Conservation (phyloP, 2,797 vertebrate species). For the Rallus crepitans region DNA sequence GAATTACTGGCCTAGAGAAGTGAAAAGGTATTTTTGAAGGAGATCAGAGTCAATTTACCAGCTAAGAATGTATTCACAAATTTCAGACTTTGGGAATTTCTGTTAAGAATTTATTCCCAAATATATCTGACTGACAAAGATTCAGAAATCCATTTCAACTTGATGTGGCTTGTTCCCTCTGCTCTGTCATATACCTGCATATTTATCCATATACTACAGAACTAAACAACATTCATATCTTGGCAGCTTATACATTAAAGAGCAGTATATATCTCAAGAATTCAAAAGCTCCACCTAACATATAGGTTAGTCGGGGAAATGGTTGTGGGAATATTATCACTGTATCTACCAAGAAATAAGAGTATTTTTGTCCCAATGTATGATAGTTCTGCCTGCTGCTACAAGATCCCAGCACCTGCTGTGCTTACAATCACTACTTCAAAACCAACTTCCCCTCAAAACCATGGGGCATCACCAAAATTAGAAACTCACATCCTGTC, state of each 20-base stretch:
- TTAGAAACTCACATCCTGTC: conserved; percentile 65
- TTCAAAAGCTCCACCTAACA: background rate
- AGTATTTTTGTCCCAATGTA: conserved; percentile 24
- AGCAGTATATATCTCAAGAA: background rate
- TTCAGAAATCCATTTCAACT: background rate
- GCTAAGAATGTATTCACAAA: background rate
- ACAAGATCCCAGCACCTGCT: conserved; percentile 37
- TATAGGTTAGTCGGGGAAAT: background rate
- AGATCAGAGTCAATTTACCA: background rate
- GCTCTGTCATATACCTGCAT: background rate
- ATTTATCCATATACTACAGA: background rate
- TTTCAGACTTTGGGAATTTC: too few species aligned
- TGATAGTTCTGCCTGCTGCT: conserved; percentile 1
- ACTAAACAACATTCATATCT: background rate
- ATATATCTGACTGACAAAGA: background rate
- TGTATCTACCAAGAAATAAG: background rate
- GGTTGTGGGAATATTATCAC: background rate
- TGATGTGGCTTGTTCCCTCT: background rate
- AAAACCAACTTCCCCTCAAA: conserved; percentile 53
- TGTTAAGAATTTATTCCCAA: background rate
- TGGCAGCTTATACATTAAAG: background rate
- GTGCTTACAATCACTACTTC: conserved; percentile 54
- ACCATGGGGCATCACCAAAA: conserved; percentile 51
- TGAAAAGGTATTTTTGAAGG: background rate
- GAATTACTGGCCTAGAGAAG: background rate